phyloP scores from a whole-genome alignment of 2,113 vertebrate genomes.

The Myrmecobius fasciatus region DNA sequence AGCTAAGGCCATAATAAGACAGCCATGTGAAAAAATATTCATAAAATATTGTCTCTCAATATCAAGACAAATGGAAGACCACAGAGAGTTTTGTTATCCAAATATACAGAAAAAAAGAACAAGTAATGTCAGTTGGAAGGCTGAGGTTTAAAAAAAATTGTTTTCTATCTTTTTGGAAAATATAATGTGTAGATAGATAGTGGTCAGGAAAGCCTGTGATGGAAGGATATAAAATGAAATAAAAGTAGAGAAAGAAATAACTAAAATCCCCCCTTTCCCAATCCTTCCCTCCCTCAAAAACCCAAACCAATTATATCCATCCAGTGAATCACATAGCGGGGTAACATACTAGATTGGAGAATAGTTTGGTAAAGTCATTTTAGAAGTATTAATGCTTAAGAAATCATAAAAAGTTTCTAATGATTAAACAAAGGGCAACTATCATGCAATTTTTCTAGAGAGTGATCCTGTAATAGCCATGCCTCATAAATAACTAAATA shows the following conservation, averaged over 20 bases:
- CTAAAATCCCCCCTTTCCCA: background rate
- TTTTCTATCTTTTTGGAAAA: constrained; percentile 8
- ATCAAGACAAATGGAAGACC: background rate
- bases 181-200: background rate
- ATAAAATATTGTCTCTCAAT: background rate
- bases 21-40: background rate
- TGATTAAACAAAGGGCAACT: background rate
- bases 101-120: background rate
- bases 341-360: background rate
- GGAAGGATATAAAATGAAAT: constrained; percentile 27
- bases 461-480: background rate
- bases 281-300: no score
- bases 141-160: background rate
- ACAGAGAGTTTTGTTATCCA: background rate
- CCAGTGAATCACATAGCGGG: background rate
- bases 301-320: background rate
- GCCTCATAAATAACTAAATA: background rate
- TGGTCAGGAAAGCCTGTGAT: constrained; percentile 2
- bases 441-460: background rate
- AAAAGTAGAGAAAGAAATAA: constrained; percentile 8
- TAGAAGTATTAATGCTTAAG: background rate
- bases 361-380: background rate
- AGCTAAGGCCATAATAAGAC: background rate
- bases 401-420: background rate
- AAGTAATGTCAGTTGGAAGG: background rate